These are phyloP conservation scores for Phaethon lepturus DNA, from an alignment of 2,113 vertebrate genomes.

Conservation along the genomic window DNA sequence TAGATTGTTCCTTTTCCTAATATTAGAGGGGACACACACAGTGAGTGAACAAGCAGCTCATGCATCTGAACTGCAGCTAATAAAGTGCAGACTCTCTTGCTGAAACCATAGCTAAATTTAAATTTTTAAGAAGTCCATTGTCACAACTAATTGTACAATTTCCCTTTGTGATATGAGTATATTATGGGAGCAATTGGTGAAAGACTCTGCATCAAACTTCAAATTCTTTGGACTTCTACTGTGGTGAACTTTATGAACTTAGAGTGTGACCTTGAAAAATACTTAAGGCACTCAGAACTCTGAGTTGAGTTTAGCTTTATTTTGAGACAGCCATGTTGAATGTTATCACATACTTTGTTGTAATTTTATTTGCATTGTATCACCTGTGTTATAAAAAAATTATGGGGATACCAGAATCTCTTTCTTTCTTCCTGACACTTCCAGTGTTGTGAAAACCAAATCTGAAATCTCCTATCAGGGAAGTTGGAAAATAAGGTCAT, in stretches of 20 bases:
- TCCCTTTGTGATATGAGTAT: not conserved
- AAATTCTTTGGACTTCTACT: not conserved
- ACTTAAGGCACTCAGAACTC: not conserved
- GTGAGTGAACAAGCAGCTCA: not conserved
- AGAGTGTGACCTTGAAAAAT: not conserved
- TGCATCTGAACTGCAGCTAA: constrained; percentile 10
- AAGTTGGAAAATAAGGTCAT: not conserved
- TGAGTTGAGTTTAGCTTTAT: not conserved
- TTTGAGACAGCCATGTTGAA: not conserved
- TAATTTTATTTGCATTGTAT: not conserved
- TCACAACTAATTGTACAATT: not conserved
- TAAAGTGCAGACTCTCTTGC: not conserved
- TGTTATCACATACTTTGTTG: not conserved
- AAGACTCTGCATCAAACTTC: not conserved
- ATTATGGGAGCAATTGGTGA: not conserved
- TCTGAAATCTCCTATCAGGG: not conserved
- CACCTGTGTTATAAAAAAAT: not conserved
- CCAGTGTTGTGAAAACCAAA: not conserved
- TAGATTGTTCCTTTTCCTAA: constrained; percentile 40
- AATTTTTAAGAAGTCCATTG: constrained; percentile 15
- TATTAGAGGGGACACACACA: not conserved
- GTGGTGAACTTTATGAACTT: not conserved
- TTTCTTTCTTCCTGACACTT: not conserved
- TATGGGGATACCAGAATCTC: not conserved
- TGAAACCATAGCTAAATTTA: not conserved